Conservation (phyloP, 2,888 invertebrate species). For the Plebejus argus region DNA sequence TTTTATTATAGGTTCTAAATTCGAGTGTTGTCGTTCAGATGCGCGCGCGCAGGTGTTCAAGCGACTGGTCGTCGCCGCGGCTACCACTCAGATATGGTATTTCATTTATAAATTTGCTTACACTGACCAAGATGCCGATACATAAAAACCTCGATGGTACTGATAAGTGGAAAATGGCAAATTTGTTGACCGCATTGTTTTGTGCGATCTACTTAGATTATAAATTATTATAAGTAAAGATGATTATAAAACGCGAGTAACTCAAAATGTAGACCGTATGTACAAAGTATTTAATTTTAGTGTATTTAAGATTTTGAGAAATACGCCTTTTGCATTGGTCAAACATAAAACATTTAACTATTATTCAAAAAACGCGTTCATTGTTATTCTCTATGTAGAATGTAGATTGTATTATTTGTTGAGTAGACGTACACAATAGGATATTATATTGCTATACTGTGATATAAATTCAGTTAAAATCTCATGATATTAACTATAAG, state of each 20-base stretch:
- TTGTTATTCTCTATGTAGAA: too few relatives aligned
- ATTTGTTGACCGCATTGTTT: background rate
- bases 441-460: too few relatives aligned
- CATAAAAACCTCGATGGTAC: conserved; percentile 50
- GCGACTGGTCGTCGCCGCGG: conserved; percentile 76
- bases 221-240: background rate
- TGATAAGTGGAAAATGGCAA: conserved; percentile 38
- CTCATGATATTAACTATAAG: too few relatives aligned
- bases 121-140: conserved; percentile 63
- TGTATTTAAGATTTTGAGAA: too few relatives aligned
- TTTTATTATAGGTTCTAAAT: conserved; percentile 42
- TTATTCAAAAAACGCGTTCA: too few relatives aligned
- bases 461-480: too few relatives aligned
- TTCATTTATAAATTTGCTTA: conserved; percentile 78
- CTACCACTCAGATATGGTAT: conserved; percentile 75
- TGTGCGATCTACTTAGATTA: background rate
- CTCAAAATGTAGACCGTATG: background rate
- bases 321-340: too few relatives aligned
- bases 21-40: conserved; percentile 54
- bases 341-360: too few relatives aligned
- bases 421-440: too few relatives aligned
- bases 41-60: conserved; percentile 76
- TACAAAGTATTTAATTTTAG: too few relatives aligned
- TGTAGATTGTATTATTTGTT: too few relatives aligned
- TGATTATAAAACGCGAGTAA: background rate